Evolutionary conservation across 2,888 invertebrate species (phyloP), one percentile per base, ranked within the genome.

Genomic region (Teleogryllus oceanicus): DNA sequence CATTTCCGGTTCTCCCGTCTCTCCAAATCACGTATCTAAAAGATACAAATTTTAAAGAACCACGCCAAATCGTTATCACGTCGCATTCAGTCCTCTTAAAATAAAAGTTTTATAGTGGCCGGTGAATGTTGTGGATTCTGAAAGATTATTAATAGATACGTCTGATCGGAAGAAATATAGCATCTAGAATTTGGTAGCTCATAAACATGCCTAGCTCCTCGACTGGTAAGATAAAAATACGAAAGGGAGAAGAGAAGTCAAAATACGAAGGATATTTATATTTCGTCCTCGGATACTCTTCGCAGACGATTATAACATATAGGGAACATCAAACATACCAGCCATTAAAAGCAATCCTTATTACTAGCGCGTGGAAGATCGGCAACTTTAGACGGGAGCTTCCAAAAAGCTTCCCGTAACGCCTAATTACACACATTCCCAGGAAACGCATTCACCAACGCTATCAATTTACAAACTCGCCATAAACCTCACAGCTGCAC

Each of bases 181-280:
- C 3, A 62, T 62, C 62, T 16, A 62, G n/a, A 62, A 62, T 62
- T 62, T 62, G 62, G 62, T 62, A 62, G 62, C 62, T 62, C 62
- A 62, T 62, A 62, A 62, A 62, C 62, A 62, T 62, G 62, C n/a
- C 62, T 13, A 62, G 16, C 62, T 18, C 13, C n/a, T n/a, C 62
- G n/a, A 62, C 62, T 62, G 62, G 16, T 18, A 18, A 62, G 62
- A 18, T 62, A 62, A 62, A 62, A 62, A 62, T 62, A 62, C 62
- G 62, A n/a, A n/a, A 18, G n/a, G 62, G 62, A 62, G 62, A 62
- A 13, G 62, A 13, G n/a, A 62, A 62, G 62, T 62, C 62, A 62
- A 62, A 62, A 62, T 62, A 62, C 62, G 62, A 62, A n/a, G n/a
- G 62, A 62, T 62, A 62, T 62, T 62, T 62, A 62, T 62, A 62